Percentiles rank a stretch among this genome's conserved stretches.
These are phyloP conservation scores for Penelope pileata DNA, from an alignment of 2,113 vertebrate genomes.

Conservation along the genomic window DNA sequence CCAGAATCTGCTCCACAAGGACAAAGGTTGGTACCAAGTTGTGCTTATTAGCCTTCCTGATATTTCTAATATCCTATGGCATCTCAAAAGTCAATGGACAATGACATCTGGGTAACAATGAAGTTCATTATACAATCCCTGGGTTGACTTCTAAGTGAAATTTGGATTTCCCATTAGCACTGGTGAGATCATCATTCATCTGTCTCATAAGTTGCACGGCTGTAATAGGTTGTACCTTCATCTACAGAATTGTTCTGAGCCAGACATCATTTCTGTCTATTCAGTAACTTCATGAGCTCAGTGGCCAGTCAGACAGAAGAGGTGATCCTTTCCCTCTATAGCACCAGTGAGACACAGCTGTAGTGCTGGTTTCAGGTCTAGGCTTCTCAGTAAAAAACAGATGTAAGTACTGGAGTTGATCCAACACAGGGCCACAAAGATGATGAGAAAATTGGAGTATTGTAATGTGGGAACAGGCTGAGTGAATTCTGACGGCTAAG, in stretches of 20 bases:
- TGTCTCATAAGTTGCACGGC: no score
- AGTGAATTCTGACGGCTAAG: background rate
- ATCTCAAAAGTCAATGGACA: background rate
- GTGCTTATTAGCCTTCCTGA: background rate
- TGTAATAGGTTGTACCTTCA: rapidly evolving
- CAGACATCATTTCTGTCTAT: background rate
- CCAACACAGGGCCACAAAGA: background rate
- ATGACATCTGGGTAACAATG: rapidly evolving
- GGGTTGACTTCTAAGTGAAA: background rate
- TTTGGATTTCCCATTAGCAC: background rate
- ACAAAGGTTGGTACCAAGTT: background rate
- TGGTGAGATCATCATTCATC: background rate
- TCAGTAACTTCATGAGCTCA: background rate
- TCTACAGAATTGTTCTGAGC: background rate
- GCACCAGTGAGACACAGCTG: background rate
- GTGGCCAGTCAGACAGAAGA: background rate
- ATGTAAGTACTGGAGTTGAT: background rate
- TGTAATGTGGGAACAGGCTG: background rate
- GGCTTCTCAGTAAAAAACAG: background rate
- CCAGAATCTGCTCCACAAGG: background rate
- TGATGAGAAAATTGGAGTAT: background rate
- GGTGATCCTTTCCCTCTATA: background rate
- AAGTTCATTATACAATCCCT: background rate
- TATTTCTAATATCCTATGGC: background rate
- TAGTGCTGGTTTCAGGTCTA: background rate